These are phyloP conservation scores for Cremastinae sp. DNA, from an alignment of 2,888 invertebrate genomes.

Conservation along the genomic window DNA sequence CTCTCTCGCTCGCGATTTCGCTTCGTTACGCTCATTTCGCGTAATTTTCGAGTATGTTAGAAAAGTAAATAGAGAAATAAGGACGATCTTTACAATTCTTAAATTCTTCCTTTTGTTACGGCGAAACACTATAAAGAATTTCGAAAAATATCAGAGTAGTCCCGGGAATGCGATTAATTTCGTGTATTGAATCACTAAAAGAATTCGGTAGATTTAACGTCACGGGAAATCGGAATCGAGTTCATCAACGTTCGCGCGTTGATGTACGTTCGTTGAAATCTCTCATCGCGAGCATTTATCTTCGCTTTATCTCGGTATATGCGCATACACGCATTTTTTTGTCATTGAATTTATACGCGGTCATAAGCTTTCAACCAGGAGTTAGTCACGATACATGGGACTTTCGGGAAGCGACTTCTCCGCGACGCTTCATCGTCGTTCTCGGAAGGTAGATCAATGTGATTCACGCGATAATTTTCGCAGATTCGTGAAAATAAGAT, in stretches of 20 bases:
- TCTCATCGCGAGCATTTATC: slow-evolving; percentile 9
- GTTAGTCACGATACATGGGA: slow-evolving; percentile 59
- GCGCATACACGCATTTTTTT: slow-evolving; percentile 3
- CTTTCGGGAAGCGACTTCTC: slow-evolving; percentile 56
- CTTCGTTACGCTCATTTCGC: slow-evolving; percentile 46
- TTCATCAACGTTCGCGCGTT: slow-evolving; percentile 30
- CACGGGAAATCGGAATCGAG: slow-evolving; percentile 32
- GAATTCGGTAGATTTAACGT: slow-evolving; percentile 5
- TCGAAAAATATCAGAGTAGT: slow-evolving; percentile 24
- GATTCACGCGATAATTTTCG: slow-evolving; percentile 59
- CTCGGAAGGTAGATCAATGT: slow-evolving; percentile 62
- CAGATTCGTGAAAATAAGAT: slow-evolving; percentile 33
- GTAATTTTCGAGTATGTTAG: slow-evolving; percentile 36
- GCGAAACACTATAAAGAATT: slow-evolving; percentile 26
- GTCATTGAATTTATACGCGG: slow-evolving; percentile 2
- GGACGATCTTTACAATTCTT: background rate
- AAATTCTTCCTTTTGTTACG: too few species aligned
- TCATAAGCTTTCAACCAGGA: slow-evolving; percentile 37
- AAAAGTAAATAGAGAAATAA: slow-evolving; percentile 25
- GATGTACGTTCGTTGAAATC: slow-evolving; percentile 47
- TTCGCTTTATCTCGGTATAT: background rate
- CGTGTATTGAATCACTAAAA: slow-evolving; percentile 27
- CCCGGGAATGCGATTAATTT: slow-evolving; percentile 11
- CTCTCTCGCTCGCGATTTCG: slow-evolving; percentile 24
- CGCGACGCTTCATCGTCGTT: slow-evolving; percentile 61